Evolutionary conservation across 1,140 invertebrate genomes (phyloP), one percentile per base, ranked within the genome.

Genomic region (Bathynomus jamesi): DNA sequence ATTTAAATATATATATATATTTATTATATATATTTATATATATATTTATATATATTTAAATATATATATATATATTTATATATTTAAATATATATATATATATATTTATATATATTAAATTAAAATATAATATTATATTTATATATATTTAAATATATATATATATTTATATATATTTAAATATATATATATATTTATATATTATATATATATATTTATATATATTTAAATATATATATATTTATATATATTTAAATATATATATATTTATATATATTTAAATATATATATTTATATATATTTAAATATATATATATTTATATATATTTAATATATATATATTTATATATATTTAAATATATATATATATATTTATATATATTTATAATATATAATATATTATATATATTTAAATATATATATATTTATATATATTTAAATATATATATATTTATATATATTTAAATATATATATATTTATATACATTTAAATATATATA

Each of bases 291-390:
- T 5, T 17, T 53, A 53, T n/a, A n/a, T n/a, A n/a, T 40, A 40
- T 40, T 40, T 40, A 40, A 8, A 40, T 40, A 40, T 40, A 40
- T 40, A 40, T 40, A 40, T 40, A 53, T 2, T 64, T 1, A 64
- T 25, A 28, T 64, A 64, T 64, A 28, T n/a, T n/a, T n/a, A 27
- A 64, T 25, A 25, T 64, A 64, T 25, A 64, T 64, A 64, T 1
- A 28, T 28, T 27, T 25, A 64, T 64, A 64, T 27, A 64, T 64
- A 64, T 25, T 27, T 64, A 64, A 8, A 28, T 64, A 64, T 64
- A 64, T 64, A 64, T 64, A 3, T 5, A 64, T 64, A 24, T 24
- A 24, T 65, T 11, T 27, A 25, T 65, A 27, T 27, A 29, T 65
- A 27, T 27, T n/a, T 65, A 29, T n/a, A 3, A 8, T 25, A 27